A percentile compares a stretch with the other conserved stretches of the same genome.
Evolutionary conservation across 2,888 invertebrate species (phyloP).

Genomic region (Myopa tessellatipennis): DNA sequence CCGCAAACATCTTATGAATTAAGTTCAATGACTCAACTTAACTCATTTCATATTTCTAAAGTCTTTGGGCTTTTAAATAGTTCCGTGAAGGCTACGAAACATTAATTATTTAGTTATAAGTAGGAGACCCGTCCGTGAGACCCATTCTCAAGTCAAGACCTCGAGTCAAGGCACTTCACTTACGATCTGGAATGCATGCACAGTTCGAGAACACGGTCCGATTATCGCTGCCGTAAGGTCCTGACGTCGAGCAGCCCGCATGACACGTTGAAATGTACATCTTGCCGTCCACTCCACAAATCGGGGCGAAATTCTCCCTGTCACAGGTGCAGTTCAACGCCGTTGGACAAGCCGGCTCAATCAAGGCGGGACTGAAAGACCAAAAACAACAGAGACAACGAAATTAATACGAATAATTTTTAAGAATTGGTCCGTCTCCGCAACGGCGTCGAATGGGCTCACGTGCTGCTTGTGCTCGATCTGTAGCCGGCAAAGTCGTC

Average conservation of each 20-base stretch:
- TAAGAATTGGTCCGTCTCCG: neutral
- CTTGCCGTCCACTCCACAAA: slow-evolving; percentile 84
- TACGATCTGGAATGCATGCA: slow-evolving; percentile 69
- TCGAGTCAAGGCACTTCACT: slow-evolving; percentile 37
- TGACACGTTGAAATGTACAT: slow-evolving; percentile 92
- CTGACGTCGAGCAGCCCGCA: slow-evolving; percentile 82
- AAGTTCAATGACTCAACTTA: too few relatives aligned
- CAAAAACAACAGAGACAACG: neutral
- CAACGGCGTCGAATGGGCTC: slow-evolving; percentile 48
- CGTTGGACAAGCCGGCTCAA: slow-evolving; percentile 73
- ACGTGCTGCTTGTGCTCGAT: slow-evolving; percentile 61
- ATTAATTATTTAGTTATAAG: too few relatives aligned
- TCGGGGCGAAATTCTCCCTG: slow-evolving; percentile 81
- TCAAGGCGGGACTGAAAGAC: slow-evolving; percentile 56
- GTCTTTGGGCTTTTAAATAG: too few relatives aligned
- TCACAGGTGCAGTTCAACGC: slow-evolving; percentile 77
- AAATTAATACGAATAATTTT: neutral
- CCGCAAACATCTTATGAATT: too few relatives aligned
- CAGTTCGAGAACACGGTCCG: slow-evolving; percentile 72
- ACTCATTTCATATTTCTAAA: too few relatives aligned
- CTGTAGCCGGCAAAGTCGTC: slow-evolving; percentile 80
- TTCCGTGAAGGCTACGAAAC: too few relatives aligned
- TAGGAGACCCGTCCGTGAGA: too few relatives aligned
- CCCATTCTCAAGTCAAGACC: neutral
- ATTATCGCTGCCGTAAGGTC: slow-evolving; percentile 72